These are phyloP conservation scores for Oophaga sylvatica DNA, from an alignment of 2,797 vertebrate genomes.

Conservation along the genomic window DNA sequence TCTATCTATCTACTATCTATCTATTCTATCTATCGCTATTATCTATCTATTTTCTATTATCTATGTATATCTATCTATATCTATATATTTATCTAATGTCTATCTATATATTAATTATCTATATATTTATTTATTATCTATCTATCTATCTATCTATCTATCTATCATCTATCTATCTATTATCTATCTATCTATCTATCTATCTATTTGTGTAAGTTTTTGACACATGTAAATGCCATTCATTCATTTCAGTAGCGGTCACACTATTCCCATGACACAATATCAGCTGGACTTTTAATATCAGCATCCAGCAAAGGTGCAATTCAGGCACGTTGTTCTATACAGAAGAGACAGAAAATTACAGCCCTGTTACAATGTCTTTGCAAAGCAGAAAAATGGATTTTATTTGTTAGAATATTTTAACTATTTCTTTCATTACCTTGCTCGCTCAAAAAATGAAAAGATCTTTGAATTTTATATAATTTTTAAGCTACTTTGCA, in stretches of 20 bases:
- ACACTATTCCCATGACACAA: neutral
- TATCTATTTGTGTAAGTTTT: neutral
- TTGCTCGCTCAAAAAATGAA: neutral
- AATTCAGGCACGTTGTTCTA: neutral
- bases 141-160: conserved; percentile 3
- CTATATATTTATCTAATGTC: neutral
- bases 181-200: neutral
- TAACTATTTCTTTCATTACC: neutral
- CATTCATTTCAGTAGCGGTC: neutral
- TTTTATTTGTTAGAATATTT: neutral
- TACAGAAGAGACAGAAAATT: neutral
- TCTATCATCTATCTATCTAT: neutral
- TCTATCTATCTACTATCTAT: neutral
- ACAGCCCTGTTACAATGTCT: neutral
- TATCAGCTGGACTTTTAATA: conserved; percentile 5
- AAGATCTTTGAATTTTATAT: neutral
- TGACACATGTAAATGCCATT: neutral
- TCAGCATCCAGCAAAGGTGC: neutral
- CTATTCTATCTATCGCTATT: neutral
- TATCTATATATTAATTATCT: too few species aligned
- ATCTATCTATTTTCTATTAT: neutral
- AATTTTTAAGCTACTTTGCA: neutral
- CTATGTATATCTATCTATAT: neutral
- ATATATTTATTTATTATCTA: neutral
- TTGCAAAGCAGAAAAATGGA: neutral